Base-by-base conservation (phyloP, 1,140 invertebrate genomes). In the Danaus melanippus region DNA sequence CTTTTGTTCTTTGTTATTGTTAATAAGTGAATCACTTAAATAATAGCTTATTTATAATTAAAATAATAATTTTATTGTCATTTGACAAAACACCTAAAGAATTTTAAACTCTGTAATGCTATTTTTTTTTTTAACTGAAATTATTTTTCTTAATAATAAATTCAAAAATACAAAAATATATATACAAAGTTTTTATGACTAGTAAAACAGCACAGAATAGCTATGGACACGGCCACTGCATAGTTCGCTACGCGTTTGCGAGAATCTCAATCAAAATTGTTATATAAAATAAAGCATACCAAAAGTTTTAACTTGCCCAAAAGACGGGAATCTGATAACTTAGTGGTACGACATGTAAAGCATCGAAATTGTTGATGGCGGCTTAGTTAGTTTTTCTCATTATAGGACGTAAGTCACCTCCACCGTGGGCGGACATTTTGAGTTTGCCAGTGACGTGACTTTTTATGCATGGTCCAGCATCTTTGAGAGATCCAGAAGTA, bases 101-200 rank as follows among this genome's bases (percentile, higher is more conserved):
- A 73, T 61, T 69, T 74, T 55, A 60, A 62, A 12, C 48, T 64
- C 49, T 59, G 60, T 67, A 61, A 58, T 45, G 67, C 72, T 66
- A 50, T 46, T 68, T 65, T 32, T 68, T 65, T 32, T 55, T 62
- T 60, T 53, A 80, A 76, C 72, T 76, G 69, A 74, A 75, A 77
- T 74, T 69, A 56, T 72, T 69, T 60, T 72, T 71, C 69, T 69
- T 75, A 75, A 63, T 67, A 63, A 32, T 71, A 71, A 76, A 74
- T 68, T 76, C 67, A 76, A 75, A 78, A 83, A 81, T 78, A 77
- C 66, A 79, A 75, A 72, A 78, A 76, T 64, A 71, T 77, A 77
- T 82, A 71, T 76, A 86, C 75, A 82, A 84, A 82, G 56, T 58
- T 72, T 84, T 80, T 77, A 84, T 84, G 78, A 86, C 78, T 84